Conservation (phyloP, 2,888 invertebrate species). For the Hartigia nigra region DNA sequence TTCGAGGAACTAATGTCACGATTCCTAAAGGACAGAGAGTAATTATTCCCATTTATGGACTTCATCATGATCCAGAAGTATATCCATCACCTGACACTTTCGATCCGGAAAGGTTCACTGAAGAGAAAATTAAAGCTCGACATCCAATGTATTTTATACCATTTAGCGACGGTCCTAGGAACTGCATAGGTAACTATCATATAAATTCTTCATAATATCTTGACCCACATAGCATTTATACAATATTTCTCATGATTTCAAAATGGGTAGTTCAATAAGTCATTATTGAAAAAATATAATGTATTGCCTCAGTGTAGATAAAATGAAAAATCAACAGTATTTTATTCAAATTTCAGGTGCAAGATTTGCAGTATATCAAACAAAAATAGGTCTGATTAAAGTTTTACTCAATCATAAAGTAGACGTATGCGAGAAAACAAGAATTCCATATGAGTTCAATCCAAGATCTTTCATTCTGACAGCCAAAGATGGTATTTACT, state of each 20-base stretch:
- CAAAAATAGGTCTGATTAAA: slow-evolving; percentile 59
- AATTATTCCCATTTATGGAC: slow-evolving; percentile 37
- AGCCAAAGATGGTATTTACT: slow-evolving; percentile 47
- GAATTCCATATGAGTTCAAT: slow-evolving; percentile 43
- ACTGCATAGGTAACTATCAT: slow-evolving; percentile 51
- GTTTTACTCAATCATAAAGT: slow-evolving; percentile 56
- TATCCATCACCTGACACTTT: slow-evolving; percentile 50
- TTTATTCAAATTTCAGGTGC: slow-evolving; percentile 43
- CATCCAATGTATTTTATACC: slow-evolving; percentile 47
- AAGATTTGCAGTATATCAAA: slow-evolving; percentile 53
- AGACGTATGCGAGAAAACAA: slow-evolving; percentile 53
- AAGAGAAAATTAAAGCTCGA: slow-evolving; percentile 35
- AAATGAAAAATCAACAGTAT: not conserved
- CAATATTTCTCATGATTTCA: not conserved
- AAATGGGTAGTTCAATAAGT: not conserved
- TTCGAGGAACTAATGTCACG: slow-evolving; percentile 40
- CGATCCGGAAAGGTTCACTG: slow-evolving; percentile 52
- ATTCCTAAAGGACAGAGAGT: slow-evolving; percentile 37
- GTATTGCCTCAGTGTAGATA: not conserved
- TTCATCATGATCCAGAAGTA: slow-evolving; percentile 44
- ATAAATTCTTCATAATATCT: not conserved
- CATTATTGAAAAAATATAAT: not conserved
- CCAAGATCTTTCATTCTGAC: slow-evolving; percentile 39
- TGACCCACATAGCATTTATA: no score
- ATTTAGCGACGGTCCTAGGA: slow-evolving; percentile 57